Conservation (phyloP, 1,140 invertebrate genomes). For the Drosophila gunungcola region DNA sequence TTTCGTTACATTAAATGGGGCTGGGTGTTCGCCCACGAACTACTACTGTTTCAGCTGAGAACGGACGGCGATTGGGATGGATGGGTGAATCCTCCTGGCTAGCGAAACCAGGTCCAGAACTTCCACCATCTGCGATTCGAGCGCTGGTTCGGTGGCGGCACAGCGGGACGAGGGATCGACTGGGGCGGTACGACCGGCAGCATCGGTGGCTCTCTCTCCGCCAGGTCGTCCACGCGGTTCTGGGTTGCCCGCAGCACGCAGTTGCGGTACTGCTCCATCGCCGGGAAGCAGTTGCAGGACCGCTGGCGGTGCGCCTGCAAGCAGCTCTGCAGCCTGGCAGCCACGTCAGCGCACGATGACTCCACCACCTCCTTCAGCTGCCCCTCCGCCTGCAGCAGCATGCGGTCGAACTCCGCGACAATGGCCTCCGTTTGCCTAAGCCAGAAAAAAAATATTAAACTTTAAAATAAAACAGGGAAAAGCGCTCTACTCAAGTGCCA, state of each 20-base stretch:
- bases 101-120: slow-evolving; percentile 62
- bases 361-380: slow-evolving; percentile 23
- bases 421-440: slow-evolving; percentile 45
- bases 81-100: background rate
- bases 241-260: slow-evolving; percentile 54
- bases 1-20: slow-evolving; percentile 11
- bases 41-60: background rate
- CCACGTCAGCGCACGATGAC: slow-evolving; percentile 41
- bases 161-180: background rate
- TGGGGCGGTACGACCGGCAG: slow-evolving; percentile 28
- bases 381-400: slow-evolving; percentile 20
- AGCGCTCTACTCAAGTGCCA: too few species aligned
- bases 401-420: slow-evolving; percentile 52
- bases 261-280: slow-evolving; percentile 55
- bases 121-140: slow-evolving; percentile 40
- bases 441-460: too few species aligned
- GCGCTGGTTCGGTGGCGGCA: background rate
- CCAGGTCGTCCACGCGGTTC: slow-evolving; percentile 31
- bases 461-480: too few species aligned
- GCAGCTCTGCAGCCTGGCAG: slow-evolving; percentile 35
- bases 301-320: slow-evolving; percentile 29
- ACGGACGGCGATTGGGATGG: background rate
- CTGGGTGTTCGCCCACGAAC: background rate
- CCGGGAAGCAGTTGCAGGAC: slow-evolving; percentile 44
- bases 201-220: background rate